Evolutionary conservation across 53 echinoderm and acorn worm genomes (phyloP).

Genomic region (Hippasteria phrygiana): DNA sequence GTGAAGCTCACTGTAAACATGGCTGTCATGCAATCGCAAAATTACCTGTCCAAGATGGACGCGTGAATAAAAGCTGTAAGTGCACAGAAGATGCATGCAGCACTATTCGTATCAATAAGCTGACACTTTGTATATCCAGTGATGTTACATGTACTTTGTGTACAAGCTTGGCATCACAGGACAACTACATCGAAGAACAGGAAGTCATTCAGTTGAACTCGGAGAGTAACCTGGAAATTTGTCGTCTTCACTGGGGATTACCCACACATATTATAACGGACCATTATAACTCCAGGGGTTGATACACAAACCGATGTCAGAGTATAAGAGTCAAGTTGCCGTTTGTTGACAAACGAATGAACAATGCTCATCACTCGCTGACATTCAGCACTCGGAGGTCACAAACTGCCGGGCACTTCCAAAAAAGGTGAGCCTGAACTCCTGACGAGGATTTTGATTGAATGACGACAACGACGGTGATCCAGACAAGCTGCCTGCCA

Average conservation of each 20-base stretch:
- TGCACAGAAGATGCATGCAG: too few relatives aligned
- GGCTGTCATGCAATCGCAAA: too few relatives aligned
- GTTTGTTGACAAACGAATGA: conserved; percentile 17
- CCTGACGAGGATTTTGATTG: conserved; percentile 2
- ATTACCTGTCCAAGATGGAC: too few relatives aligned
- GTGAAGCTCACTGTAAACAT: too few relatives aligned
- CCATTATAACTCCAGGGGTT: not conserved
- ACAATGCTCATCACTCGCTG: not conserved
- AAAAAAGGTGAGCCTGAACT: conserved; percentile 42
- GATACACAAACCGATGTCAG: not conserved
- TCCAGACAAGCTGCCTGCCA: conserved; percentile 6
- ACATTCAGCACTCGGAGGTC: conserved; percentile 34
- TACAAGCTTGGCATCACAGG: not conserved
- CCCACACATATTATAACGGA: too few relatives aligned
- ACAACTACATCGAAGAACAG: too few relatives aligned
- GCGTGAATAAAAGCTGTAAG: too few relatives aligned
- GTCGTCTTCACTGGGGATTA: too few relatives aligned
- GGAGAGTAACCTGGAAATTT: not conserved
- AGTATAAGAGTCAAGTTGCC: not conserved
- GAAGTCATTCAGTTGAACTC: too few relatives aligned
- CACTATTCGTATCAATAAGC: not conserved
- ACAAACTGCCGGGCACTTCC: conserved; percentile 26
- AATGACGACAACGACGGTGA: conserved; percentile 30
- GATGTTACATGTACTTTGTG: not conserved
- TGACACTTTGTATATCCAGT: not conserved